These are phyloP conservation scores for Ranitomeya variabilis DNA, from an alignment of 2,113 vertebrate species.

Conservation along the genomic window DNA sequence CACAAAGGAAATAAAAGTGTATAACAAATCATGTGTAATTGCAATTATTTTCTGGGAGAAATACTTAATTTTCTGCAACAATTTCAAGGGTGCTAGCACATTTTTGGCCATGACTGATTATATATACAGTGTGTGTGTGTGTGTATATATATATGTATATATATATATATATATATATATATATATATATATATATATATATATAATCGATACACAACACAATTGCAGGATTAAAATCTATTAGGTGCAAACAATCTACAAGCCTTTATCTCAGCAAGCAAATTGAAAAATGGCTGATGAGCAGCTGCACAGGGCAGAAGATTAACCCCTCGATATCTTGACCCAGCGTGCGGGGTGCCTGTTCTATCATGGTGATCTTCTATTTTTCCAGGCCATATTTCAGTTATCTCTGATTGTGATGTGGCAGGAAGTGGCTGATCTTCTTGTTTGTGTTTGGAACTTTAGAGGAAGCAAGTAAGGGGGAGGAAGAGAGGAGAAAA, in stretches of 20 bases:
- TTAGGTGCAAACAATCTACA: not conserved
- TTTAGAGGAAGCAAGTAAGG: constrained; percentile 45
- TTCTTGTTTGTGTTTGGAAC: constrained; percentile 57
- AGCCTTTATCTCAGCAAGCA: not conserved
- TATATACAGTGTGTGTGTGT: too few species aligned
- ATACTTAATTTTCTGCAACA: too few species aligned
- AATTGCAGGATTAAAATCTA: not conserved
- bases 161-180: too few species aligned
- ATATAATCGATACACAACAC: not conserved
- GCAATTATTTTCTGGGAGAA: too few species aligned
- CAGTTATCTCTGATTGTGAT: constrained; percentile 26
- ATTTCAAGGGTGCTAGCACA: too few species aligned
- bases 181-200: too few species aligned
- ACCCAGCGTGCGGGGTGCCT: not conserved
- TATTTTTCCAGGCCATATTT: constrained; percentile 6
- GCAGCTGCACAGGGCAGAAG: not conserved
- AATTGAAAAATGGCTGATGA: not conserved
- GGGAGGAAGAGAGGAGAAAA: not conserved
- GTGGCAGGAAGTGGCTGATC: constrained; percentile 53
- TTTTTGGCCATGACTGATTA: too few species aligned
- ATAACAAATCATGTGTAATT: too few species aligned
- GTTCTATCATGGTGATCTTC: not conserved
- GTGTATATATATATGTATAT: too few species aligned
- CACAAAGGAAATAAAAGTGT: too few species aligned
- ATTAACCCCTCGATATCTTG: not conserved